Evolutionary conservation across 2,888 invertebrate species (phyloP).

Genomic region (Choristoneura rosaceana): DNA sequence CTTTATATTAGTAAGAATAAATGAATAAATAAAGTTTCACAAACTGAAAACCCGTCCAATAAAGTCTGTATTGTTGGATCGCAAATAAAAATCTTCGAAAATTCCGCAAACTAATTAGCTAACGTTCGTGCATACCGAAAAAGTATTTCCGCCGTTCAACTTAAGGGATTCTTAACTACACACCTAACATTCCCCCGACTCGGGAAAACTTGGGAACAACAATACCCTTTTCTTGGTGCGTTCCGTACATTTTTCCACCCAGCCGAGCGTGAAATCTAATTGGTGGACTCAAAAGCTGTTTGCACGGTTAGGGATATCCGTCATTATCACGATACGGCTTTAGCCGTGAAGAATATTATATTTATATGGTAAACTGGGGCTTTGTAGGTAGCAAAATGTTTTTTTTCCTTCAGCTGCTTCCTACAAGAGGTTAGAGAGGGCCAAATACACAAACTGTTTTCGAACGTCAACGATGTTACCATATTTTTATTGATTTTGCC

Average conservation of each 20-base stretch:
- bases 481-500: no score
- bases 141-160: slow-evolving; percentile 16
- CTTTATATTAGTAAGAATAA: no score
- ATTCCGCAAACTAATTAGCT: neutral
- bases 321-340: slow-evolving; percentile 26
- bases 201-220: slow-evolving; percentile 28
- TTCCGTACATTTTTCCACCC: slow-evolving; percentile 62
- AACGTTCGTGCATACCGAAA: neutral
- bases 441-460: no score
- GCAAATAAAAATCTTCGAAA: neutral
- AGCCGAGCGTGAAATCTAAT: slow-evolving; percentile 71
- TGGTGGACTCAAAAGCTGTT: slow-evolving; percentile 58
- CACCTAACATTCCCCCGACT: slow-evolving; percentile 33
- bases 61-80: neutral
- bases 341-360: slow-evolving; percentile 14
- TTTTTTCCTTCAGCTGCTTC: no score
- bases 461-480: no score
- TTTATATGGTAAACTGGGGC: neutral
- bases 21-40: no score
- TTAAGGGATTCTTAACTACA: slow-evolving; percentile 21
- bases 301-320: slow-evolving; percentile 35
- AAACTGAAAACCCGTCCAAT: neutral
- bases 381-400: no score
- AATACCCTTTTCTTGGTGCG: slow-evolving; percentile 18
- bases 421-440: no score